Base-by-base conservation (phyloP, 2,888 invertebrate species). In the Cantharis nigra region DNA sequence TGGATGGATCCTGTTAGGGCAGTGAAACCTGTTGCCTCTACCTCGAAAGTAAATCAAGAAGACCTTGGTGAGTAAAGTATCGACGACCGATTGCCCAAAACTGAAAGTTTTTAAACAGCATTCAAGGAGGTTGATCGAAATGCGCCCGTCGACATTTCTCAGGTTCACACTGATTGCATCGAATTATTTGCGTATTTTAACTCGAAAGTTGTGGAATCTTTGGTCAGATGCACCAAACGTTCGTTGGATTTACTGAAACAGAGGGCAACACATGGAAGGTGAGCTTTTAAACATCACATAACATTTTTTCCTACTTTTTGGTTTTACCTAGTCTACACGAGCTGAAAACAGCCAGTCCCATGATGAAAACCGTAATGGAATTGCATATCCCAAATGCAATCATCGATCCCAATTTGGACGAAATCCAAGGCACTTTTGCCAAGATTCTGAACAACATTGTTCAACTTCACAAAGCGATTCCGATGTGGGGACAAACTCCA, bases 121-220 rank as follows among this genome's bases (percentile, higher is more conserved):
- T 94, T 94, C 82, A 88, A 90, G 82, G 92, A 92, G 83, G 91
- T 94, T 70, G 93, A 93, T 80, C 91, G 90, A 83, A 90, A 92
- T 9, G 89, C 90, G 26, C 88, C 87, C 62, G 90, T 91, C 82
- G 94, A 94, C 78, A 84, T 93, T 26, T 83, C 85, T 72, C 90
- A 90, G 63, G 89, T 93, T 3, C 92, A 93, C 69, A 93, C 92
- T 71, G 95, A 96, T 85, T 95, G 95, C 83, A 93, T 95, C 86
- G 96, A 96, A 85, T 89, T 96, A 70, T 96, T 95, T 86, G 93
- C 94, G 0, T 94, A 93, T 86, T 96, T 95, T 84, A 95, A 95
- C 82, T 92, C 92, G 72, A 94, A 93, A 87, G 91, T 95, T 79
- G 89, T 94, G 33, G 93, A 95, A 78, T 89, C 95, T 3, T 89